Base-by-base conservation (phyloP, 2,888 invertebrate species). In the Oegoconia quadripuncta region DNA sequence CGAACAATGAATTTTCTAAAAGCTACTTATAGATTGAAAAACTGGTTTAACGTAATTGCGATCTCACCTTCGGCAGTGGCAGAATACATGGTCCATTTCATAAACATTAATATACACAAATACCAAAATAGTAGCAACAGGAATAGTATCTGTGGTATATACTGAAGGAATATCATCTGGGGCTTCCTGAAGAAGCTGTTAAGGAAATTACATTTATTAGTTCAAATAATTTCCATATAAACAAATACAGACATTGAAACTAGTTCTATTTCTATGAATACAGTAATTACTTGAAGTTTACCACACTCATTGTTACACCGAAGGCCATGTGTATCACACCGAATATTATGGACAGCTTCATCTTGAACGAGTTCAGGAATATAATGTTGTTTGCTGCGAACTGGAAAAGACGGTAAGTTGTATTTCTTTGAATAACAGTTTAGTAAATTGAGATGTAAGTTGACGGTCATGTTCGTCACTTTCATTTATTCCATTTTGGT, bases 241-340 rank as follows among this genome's bases (percentile, higher is more conserved):
- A 8, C 23, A 14, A 41, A 11, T 11, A 1, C n/a, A 29, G 42
- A 31, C 27, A 30, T 33, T 18, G 15, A 28, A 18, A 55, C 61
- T 68, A 75, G 50, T 52, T 55, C 74, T 74, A 75, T 58, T 72
- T 83, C 84, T 83, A 84, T 79, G 80, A 86, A 86, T 82, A 81
- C 71, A 80, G 80, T 87, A 86, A 84, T 87, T 87, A 86, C 84
- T 82, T 86, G 80, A 89, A 88, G 82, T 90, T 90, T 74, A 88
- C 82, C 75, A 89, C 86, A 79, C 89, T 90, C 63, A 93, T 88
- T 56, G 89, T 77, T 54, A 93, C 90, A 50, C 93, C 93, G 73
- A 93, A 91, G 58, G 90, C 84, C 93, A 93, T 93, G 70, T 93
- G 93, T 27, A 89, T 72, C 31, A 93, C 91, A 17, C 93, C 93